Conservation (phyloP, 2,113 vertebrate genomes). For the Artemisiospiza belli region DNA sequence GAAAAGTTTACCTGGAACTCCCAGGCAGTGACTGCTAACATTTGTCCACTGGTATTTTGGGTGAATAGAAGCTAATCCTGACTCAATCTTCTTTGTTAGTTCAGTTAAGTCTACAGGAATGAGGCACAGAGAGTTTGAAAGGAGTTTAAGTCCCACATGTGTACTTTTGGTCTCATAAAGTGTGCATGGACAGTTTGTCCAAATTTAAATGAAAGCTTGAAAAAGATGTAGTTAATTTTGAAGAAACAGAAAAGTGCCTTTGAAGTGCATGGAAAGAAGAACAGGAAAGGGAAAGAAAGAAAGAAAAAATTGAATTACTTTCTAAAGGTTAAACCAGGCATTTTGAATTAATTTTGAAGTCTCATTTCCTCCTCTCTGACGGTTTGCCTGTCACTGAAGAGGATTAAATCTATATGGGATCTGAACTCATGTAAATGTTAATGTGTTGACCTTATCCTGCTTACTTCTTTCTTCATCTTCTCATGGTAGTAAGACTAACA, state of each 20-base stretch:
- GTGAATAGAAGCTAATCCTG: neutral
- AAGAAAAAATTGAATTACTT: conserved; percentile 29
- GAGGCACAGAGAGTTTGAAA: neutral
- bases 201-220: conserved; percentile 18
- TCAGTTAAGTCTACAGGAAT: neutral
- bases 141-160: neutral
- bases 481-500: neutral
- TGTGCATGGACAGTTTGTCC: neutral
- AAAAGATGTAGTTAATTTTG: neutral
- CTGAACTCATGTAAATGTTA: conserved; percentile 58
- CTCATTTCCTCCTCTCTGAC: conserved; percentile 34
- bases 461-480: conserved; percentile 24
- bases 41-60: neutral
- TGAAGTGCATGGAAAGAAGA: neutral
- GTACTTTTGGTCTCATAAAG: neutral
- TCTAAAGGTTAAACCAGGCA: conserved; percentile 54
- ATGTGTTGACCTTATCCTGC: conserved; percentile 45
- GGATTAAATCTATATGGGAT: conserved; percentile 23
- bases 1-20: neutral
- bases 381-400: conserved; percentile 17
- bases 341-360: conserved; percentile 52
- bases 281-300: neutral
- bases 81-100: neutral
- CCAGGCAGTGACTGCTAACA: neutral
- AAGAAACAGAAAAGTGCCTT: neutral